These are phyloP conservation scores for Ranitomeya variabilis DNA, from an alignment of 2,113 vertebrate genomes.

Conservation along the genomic window DNA sequence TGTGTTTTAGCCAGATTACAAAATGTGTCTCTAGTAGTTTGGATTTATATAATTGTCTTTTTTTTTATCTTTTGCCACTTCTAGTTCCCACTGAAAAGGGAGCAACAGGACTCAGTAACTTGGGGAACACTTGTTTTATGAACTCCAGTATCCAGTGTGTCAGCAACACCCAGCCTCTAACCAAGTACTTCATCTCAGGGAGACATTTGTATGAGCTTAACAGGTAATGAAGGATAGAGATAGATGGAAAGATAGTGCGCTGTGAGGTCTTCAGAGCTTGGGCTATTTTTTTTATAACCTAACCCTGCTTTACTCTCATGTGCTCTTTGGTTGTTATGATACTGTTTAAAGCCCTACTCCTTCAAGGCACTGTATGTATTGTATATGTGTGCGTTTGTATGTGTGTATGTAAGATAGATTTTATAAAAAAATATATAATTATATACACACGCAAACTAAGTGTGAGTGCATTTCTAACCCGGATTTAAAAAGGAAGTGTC, in stretches of 20 bases:
- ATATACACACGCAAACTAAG: not conserved
- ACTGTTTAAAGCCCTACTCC: too few relatives aligned
- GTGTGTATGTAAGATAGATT: too few relatives aligned
- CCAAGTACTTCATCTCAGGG: slow-evolving; percentile 96
- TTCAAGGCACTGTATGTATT: too few relatives aligned
- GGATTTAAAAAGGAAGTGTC: not conserved
- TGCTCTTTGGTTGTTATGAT: too few relatives aligned
- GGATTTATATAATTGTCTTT: not conserved
- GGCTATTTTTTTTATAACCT: too few relatives aligned
- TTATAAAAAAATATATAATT: too few relatives aligned
- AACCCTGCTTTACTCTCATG: too few relatives aligned
- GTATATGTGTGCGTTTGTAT: too few relatives aligned
- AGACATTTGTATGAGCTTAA: slow-evolving; percentile 97
- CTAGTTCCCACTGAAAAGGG: slow-evolving; percentile 97
- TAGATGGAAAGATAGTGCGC: too few relatives aligned
- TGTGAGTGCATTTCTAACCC: not conserved
- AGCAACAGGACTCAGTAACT: slow-evolving; percentile 95
- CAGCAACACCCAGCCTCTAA: slow-evolving; percentile 96
- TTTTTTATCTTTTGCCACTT: slow-evolving; percentile 44
- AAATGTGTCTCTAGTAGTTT: not conserved
- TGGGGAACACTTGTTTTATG: slow-evolving; percentile 99
- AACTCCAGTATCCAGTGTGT: slow-evolving; percentile 99
- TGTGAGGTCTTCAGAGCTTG: too few relatives aligned
- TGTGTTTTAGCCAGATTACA: not conserved
- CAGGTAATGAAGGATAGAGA: slow-evolving; percentile 74